Base-by-base conservation (phyloP, 37 sponge, comb jelly and placozoan genomes). In the Cliona cf. orientalis region DNA sequence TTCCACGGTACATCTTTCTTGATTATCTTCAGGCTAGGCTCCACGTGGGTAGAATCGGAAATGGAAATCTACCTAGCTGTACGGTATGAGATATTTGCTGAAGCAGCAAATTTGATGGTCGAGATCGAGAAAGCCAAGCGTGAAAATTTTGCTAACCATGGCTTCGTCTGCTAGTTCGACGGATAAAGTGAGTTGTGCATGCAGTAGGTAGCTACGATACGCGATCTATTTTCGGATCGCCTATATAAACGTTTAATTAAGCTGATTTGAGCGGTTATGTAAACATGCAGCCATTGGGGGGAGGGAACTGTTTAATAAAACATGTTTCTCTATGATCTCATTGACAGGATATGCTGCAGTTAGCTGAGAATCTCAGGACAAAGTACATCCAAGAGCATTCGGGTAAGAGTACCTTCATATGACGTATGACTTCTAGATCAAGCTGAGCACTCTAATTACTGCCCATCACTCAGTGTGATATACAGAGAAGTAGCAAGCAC, bases 351-450 rank as follows among this genome's bases (percentile, higher is more conserved):
- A 3, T 81, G 0, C 33, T 29, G 3, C 35, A 43, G 49, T n/a
- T 39, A 37, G 61, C 73, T 25, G 64, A 46, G 62, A 42, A 34
- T 3, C 44, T 72, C 9, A 35, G 35, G 60, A 73, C 60, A 35
- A 61, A 60, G 7, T 82, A 72, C 35, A 21, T 82, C 12, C 9
- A 38, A 45, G 63, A 58, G 34, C 71, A 80, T 33, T 69, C 81
- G 55, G 71, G 81, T 80, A 58, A 45, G 66, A n/a, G n/a, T n/a
- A n/a, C n/a, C n/a, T n/a, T n/a, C n/a, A n/a, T n/a, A n/a, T n/a
- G n/a, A n/a, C n/a, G n/a, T n/a, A n/a, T 49, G 53, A 14, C 14
- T 49, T 49, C 53, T 49, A 49, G 14, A 19, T 49, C 9, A 49
- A 9, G 53, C 53, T 14, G 14, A 49, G 6, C 72, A 38, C 72